Percentiles rank a stretch among this genome's conserved stretches.
These are phyloP conservation scores for Parus major DNA, from an alignment of 2,113 vertebrate species.

Conservation along the genomic window DNA sequence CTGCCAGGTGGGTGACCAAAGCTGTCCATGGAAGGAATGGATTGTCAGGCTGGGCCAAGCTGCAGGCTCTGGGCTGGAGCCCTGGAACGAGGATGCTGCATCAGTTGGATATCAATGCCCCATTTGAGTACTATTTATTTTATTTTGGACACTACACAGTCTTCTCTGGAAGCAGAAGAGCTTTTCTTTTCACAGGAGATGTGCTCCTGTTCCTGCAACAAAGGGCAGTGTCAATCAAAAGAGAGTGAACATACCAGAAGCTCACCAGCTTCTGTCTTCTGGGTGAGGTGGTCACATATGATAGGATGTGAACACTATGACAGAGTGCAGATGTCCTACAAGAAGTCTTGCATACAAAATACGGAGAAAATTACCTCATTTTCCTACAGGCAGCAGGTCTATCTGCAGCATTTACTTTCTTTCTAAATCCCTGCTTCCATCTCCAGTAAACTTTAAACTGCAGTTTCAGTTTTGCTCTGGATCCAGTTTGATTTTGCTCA, in stretches of 20 bases:
- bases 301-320: neutral
- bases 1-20: neutral
- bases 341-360: neutral
- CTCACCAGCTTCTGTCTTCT: neutral
- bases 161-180: neutral
- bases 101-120: rapidly evolving
- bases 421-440: neutral
- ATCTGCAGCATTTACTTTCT: neutral
- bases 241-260: neutral
- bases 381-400: neutral
- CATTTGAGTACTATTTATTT: neutral
- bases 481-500: neutral
- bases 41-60: neutral
- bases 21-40: neutral
- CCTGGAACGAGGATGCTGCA: rapidly evolving
- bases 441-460: neutral
- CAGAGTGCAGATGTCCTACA: neutral
- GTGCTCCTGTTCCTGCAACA: neutral
- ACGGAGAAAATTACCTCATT: neutral
- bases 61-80: neutral
- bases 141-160: neutral
- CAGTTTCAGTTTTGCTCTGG: neutral
- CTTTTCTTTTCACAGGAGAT: neutral
- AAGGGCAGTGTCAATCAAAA: neutral
- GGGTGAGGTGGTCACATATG: neutral